Evolutionary conservation across 2,888 invertebrate species (phyloP).

Genomic region (Pantelozetes paolii): DNA sequence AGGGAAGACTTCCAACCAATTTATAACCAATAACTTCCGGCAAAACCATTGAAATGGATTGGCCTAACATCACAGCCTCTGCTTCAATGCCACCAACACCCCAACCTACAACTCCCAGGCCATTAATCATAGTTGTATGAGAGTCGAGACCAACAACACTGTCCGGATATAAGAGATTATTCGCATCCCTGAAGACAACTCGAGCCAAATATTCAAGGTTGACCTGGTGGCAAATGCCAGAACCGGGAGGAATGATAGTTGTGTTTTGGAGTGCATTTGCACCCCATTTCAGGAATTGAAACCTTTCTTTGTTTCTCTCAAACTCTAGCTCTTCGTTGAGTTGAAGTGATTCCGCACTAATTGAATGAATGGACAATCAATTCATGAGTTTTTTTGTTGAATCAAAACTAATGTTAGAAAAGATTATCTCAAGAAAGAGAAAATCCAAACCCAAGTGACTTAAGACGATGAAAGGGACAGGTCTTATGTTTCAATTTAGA

Average conservation of each 20-base stretch:
- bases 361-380: not conserved
- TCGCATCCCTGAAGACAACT: conserved; percentile 69
- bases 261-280: conserved; percentile 91
- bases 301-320: conserved; percentile 88
- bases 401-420: not conserved
- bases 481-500: conserved; percentile 50
- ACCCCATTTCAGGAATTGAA: conserved; percentile 97
- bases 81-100: conserved; percentile 84
- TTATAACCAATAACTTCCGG: conserved; percentile 95
- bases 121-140: conserved; percentile 98
- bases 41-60: conserved; percentile 91
- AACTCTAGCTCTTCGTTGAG: conserved; percentile 94
- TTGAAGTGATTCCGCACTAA: conserved; percentile 74
- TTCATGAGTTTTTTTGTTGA: conserved; percentile 17
- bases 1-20: conserved; percentile 71
- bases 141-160: conserved; percentile 96
- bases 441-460: conserved; percentile 53
- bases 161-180: conserved; percentile 71
- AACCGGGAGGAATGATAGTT: conserved; percentile 95
- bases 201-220: conserved; percentile 89
- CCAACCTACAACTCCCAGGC: conserved; percentile 94
- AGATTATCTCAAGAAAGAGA: conserved; percentile 43
- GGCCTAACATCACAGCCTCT: conserved; percentile 97
- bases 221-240: conserved; percentile 97
- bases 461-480: conserved; percentile 55